These are phyloP conservation scores for Uromys caudimaculatus DNA, from an alignment of 2,797 vertebrate genomes.

Conservation along the genomic window DNA sequence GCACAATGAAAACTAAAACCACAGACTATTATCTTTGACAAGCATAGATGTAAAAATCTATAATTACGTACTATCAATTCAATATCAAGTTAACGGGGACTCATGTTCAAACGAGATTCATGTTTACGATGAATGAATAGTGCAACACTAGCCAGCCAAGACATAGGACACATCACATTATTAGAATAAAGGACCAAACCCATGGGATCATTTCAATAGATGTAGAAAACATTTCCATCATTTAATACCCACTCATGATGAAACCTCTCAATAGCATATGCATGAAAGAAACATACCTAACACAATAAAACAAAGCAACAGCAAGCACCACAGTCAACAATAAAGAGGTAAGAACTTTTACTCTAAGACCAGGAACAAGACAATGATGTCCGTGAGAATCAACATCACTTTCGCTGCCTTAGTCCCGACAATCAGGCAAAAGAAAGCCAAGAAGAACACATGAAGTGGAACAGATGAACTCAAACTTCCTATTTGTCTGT, in stretches of 20 bases:
- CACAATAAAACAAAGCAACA: not conserved
- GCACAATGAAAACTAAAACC: not conserved
- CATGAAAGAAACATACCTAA: not conserved
- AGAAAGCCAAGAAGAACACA: not conserved
- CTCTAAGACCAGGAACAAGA: not conserved
- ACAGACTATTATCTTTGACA: not conserved
- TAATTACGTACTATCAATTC: not conserved
- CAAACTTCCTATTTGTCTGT: not conserved
- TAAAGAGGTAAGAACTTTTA: not conserved
- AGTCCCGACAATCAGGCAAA: too few species aligned
- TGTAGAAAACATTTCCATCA: not conserved
- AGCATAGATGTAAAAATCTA: not conserved
- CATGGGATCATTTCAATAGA: not conserved
- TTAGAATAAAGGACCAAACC: too few species aligned
- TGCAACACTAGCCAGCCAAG: not conserved
- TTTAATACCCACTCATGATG: not conserved
- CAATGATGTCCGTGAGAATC: not conserved
- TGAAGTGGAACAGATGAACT: not conserved
- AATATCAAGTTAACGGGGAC: not conserved
- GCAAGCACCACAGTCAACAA: not conserved
- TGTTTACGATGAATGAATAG: not conserved
- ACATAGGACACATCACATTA: not conserved
- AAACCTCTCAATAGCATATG: not conserved
- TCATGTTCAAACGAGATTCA: not conserved
- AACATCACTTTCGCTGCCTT: not conserved